A percentile compares a stretch with the other conserved stretches of the same genome.
Conservation (phyloP, 2,797 vertebrate genomes). For the Rhynchotus rufescens region DNA sequence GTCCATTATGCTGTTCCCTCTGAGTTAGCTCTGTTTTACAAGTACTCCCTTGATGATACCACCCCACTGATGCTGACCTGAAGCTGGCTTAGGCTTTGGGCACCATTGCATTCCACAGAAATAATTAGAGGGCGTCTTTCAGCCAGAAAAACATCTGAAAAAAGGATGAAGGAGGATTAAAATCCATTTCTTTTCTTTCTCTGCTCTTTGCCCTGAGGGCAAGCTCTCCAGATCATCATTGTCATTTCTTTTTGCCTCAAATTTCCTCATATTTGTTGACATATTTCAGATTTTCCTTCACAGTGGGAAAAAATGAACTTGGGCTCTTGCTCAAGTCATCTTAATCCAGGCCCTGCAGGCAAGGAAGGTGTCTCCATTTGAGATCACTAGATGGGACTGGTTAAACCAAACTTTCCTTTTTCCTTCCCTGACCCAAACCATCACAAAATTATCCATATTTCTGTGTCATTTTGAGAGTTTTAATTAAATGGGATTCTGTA, state of each 20-base stretch:
- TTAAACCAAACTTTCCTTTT: conserved; percentile 1
- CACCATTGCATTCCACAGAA: neutral
- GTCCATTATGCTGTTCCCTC: neutral
- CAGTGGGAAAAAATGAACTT: conserved; percentile 54
- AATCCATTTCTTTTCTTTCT: neutral
- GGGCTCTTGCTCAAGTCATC: neutral
- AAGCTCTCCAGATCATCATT: neutral
- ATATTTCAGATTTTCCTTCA: conserved; percentile 61
- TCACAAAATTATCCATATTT: neutral
- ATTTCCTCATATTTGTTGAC: conserved; percentile 41
- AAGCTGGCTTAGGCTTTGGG: neutral
- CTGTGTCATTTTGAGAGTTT: neutral
- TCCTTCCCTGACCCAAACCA: neutral
- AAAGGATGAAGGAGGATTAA: neutral
- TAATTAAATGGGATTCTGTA: neutral
- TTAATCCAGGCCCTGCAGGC: conserved; percentile 57
- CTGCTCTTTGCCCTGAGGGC: neutral
- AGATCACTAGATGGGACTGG: neutral
- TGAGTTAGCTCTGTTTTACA: neutral
- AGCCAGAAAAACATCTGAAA: neutral
- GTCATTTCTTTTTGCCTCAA: neutral
- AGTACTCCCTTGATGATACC: neutral
- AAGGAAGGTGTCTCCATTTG: conserved; percentile 19
- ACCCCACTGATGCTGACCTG: neutral
- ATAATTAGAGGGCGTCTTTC: neutral